Evolutionary conservation across 2,113 vertebrate genomes (phyloP).

Genomic region (Tenebrosternarchus preto): DNA sequence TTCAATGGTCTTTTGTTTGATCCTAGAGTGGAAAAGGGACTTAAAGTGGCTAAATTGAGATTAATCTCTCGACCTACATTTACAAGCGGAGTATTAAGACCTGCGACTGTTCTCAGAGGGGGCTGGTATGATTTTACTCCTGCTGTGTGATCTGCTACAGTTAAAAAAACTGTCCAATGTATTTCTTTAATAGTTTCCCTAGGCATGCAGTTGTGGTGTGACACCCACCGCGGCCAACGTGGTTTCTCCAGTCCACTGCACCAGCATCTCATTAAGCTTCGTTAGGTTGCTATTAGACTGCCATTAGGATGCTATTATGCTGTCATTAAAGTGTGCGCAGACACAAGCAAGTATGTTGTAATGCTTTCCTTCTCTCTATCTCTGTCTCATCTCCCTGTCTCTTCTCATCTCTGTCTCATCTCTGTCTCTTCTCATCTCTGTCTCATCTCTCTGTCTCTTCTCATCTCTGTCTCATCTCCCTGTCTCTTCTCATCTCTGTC

Average conservation of each 20-base stretch:
- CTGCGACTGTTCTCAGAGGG: constrained; percentile 13
- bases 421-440: no score
- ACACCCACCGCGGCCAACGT: constrained; percentile 26
- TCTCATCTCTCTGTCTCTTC: no score
- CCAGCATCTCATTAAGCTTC: constrained; percentile 36
- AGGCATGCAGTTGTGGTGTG: constrained; percentile 46
- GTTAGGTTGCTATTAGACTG: constrained; percentile 49
- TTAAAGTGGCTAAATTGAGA: constrained; percentile 41
- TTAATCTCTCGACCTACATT: constrained; percentile 49
- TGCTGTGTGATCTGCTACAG: background rate
- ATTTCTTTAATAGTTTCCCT: constrained; percentile 51
- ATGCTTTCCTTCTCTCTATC: no score
- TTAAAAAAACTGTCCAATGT: constrained; percentile 36
- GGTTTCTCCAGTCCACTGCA: constrained; percentile 20
- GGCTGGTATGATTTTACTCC: constrained; percentile 8
- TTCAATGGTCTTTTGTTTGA: constrained; percentile 22
- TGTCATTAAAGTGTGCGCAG: constrained; percentile 18
- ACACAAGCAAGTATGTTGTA: no score
- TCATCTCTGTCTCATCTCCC: no score
- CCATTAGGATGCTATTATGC: constrained; percentile 49
- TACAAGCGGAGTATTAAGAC: constrained; percentile 36
- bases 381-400: no score
- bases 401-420: no score
- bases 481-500: no score
- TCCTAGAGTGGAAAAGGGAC: constrained; percentile 27